Base-by-base conservation (phyloP, 2,113 vertebrate genomes). In the Bagarius yarrelli region DNA sequence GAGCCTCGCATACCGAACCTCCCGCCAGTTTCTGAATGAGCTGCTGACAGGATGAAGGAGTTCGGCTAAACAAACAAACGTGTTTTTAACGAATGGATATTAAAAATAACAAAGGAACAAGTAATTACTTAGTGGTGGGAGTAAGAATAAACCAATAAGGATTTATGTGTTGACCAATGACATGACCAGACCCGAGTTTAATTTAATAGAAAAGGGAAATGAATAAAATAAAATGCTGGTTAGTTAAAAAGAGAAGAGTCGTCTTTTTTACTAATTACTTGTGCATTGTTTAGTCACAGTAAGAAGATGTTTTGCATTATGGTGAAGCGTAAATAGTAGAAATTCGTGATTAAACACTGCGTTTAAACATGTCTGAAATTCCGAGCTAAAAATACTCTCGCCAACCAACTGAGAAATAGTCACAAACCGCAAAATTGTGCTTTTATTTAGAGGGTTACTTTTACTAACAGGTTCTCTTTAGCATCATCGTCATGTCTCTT, bases 391-490 rank as follows among this genome's bases (percentile, higher is more conserved):
- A 52, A 63, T 64, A 63, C 63, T 23, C 47, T 6, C 4, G 53
- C 52, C 11, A 44, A 50, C 19, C 40, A 53, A 9, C 18, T 3
- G 23, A 50, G 44, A 66, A 30, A 27, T 64, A 66, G 8, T 78
- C 44, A 16, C 23, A 63, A 59, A 32, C 55, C 40, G 47, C 19
- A 16, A 21, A 36, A 66, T 86, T 81, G 78, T 78, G 66, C 80
- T 63, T 78, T 64, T 63, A 78, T 21, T 27, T 57, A 70, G 70
- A n/a, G n/a, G n/a, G n/a, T 70, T 59, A 52, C 70, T 86, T 86
- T 89, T 85, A 77, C 79, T 79, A 86, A 83, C 67, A 55, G 64
- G 81, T 40, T 3, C 71, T 70, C 64, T 44, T 23, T 57, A 18
- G 47, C 64, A 67, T 27, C 71, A 40, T 82, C 61, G 34, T 5